Evolutionary conservation across 2,888 invertebrate genomes (phyloP).

Genomic region (Podabrus alpinus): DNA sequence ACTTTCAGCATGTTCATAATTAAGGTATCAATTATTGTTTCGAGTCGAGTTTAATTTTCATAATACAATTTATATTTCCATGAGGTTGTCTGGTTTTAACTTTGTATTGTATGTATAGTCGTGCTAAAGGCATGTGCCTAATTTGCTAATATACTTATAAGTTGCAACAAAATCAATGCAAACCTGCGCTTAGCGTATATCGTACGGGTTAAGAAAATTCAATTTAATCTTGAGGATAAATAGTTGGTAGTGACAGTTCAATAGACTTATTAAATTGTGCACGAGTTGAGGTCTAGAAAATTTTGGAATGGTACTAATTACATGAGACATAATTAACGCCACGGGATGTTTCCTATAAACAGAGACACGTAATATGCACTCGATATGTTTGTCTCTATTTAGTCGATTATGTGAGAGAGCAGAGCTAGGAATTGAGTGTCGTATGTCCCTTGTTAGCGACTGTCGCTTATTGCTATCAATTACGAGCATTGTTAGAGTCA

Average conservation of each 20-base stretch:
- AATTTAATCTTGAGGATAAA: neutral
- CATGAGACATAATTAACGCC: constrained; percentile 30
- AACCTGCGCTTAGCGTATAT: neutral
- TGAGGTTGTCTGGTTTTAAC: neutral
- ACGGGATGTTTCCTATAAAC: constrained; percentile 22
- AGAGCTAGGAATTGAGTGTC: constrained; percentile 42
- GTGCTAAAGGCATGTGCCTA: neutral
- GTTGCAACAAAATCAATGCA: neutral
- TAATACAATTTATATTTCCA: neutral
- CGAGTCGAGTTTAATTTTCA: neutral
- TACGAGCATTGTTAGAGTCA: constrained; percentile 45
- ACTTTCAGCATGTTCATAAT: too few species aligned
- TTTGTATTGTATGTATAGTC: neutral
- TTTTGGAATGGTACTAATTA: constrained; percentile 37
- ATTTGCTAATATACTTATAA: neutral
- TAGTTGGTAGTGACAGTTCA: constrained; percentile 14
- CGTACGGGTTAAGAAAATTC: neutral
- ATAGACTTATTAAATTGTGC: constrained; percentile 1
- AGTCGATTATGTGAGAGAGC: constrained; percentile 22
- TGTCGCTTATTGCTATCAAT: constrained; percentile 48
- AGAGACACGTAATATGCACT: constrained; percentile 34
- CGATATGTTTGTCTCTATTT: constrained; percentile 30
- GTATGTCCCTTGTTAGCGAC: constrained; percentile 46
- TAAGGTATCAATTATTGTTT: neutral
- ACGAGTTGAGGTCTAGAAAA: constrained; percentile 20